Conservation (phyloP, 2,113 vertebrate genomes). For the Nasalis larvatus region DNA sequence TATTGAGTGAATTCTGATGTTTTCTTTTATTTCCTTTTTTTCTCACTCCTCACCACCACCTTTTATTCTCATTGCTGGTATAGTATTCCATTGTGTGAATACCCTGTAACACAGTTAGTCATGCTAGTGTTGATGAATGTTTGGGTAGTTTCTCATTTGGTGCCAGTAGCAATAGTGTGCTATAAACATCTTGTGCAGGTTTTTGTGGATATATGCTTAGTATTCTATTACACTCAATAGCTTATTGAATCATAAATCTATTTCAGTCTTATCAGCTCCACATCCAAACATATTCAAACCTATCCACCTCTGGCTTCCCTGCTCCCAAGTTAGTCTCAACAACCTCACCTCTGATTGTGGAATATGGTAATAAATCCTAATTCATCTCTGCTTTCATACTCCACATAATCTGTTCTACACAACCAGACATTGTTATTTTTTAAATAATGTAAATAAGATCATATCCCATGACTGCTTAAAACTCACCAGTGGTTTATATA, state of each 20-base stretch:
- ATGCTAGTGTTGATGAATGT: not conserved
- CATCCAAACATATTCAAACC: not conserved
- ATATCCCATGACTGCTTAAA: not conserved
- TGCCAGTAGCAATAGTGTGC: not conserved
- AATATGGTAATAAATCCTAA: not conserved
- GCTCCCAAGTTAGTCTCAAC: not conserved
- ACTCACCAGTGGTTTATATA: not conserved
- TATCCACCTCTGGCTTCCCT: not conserved
- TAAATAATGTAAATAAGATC: not conserved
- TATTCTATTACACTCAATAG: not conserved
- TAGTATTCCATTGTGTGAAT: not conserved
- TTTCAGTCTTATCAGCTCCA: not conserved
- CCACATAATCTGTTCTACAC: not conserved
- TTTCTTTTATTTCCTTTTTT: not conserved
- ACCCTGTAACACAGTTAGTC: not conserved
- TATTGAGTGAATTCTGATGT: not conserved
- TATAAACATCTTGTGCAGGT: not conserved
- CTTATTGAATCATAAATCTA: not conserved
- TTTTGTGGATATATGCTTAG: not conserved
- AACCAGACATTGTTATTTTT: not conserved
- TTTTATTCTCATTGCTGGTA: not conserved
- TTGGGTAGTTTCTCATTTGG: not conserved
- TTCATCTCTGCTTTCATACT: not conserved
- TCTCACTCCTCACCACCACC: too few species aligned
- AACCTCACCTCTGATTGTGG: not conserved